Evolutionary conservation across 2,888 invertebrate genomes (phyloP), one percentile per base, ranked within the genome.

Genomic region (Coremacera marginata): DNA sequence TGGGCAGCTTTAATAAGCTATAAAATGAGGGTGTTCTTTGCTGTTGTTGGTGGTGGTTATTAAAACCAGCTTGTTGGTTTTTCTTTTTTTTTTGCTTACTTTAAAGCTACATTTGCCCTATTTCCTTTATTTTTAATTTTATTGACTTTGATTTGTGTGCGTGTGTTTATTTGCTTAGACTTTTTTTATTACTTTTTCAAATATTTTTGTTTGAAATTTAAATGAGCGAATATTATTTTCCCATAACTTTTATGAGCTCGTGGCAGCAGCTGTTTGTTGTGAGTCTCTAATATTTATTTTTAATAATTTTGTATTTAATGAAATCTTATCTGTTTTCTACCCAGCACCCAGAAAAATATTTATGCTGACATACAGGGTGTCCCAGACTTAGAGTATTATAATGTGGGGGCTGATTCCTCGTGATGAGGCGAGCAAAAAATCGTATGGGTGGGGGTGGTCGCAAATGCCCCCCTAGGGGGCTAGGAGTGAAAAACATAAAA

Each of bases 191-290:
- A 14, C 14, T 37, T 44, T 60, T 25, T 60, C 44, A 60, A 60
- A 71, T 60, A 60, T 57, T 60, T 55, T 37, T 22, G 72, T 49
- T 72, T 72, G 51, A 74, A 67, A 74, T 34, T 67, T 55, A 74
- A 74, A 74, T 74, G 52, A 74, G 74, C 74, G 37, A 44, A 74
- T 67, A 74, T 74, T 65, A 74, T 67, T 74, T 74, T 67, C 55
- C 2, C 65, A 74, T 74, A 74, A 74, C 67, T 74, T 74, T 74
- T 51, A 72, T 74, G n/a, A 52, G 44, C 37, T 31, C 51, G 74
- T 19, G 44, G 27, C 51, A 72, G 62, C 62, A 62, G 72, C 62
- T 55, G 70, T 16, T 52, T 14, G 31, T 2, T 34, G 4, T 11
- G 11, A 11, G 11, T 11, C 11, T 44, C 44, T 44, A 11, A 44